These are phyloP conservation scores for Propithecus coquereli DNA, from an alignment of 2,113 vertebrate genomes.

Conservation along the genomic window DNA sequence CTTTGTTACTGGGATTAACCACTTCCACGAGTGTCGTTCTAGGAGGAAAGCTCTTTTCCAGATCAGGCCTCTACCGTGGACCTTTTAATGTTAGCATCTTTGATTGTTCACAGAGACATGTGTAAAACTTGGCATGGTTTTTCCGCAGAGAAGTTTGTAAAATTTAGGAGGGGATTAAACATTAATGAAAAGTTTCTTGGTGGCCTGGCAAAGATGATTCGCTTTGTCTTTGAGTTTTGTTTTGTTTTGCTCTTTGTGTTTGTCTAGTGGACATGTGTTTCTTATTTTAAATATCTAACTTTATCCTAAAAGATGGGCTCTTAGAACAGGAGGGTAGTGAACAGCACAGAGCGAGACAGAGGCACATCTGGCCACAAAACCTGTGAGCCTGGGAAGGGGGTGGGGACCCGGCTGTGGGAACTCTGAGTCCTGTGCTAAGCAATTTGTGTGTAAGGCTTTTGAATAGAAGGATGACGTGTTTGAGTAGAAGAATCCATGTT, in stretches of 20 bases:
- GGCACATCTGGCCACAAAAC: not conserved
- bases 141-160: not conserved
- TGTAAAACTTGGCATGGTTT: not conserved
- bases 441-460: not conserved
- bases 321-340: not conserved
- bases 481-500: not conserved
- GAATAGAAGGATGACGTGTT: accelerated
- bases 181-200: not conserved
- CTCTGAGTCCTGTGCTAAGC: no score
- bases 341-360: not conserved
- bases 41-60: not conserved
- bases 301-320: not conserved
- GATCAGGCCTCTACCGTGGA: not conserved
- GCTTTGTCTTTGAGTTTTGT: not conserved
- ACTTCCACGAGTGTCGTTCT: not conserved
- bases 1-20: not conserved
- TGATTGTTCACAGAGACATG: not conserved
- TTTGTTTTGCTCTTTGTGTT: not conserved
- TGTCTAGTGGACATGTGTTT: slow-evolving; percentile 8
- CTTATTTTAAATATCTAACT: slow-evolving; percentile 16
- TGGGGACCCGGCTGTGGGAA: accelerated
- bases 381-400: not conserved
- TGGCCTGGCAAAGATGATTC: not conserved
- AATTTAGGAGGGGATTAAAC: not conserved
- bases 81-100: not conserved